Evolutionary conservation across 2,113 vertebrate species (phyloP).

Genomic region (Sisor rabdophorus): DNA sequence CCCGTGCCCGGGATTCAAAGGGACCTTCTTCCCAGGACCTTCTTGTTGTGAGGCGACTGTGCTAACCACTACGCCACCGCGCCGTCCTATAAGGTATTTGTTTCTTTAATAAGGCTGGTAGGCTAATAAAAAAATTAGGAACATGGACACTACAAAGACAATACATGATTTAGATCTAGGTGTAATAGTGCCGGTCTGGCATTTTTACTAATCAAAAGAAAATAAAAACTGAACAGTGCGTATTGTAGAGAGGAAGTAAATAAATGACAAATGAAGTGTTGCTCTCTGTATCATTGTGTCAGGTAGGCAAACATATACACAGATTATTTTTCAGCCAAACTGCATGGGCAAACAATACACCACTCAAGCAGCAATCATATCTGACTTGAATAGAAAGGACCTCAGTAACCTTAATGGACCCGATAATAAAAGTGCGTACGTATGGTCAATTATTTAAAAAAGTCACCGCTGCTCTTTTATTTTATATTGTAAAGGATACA

Average conservation of each 20-base stretch:
- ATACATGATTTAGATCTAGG: constrained; percentile 65
- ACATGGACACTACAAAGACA: constrained; percentile 46
- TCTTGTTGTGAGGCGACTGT: too few species aligned
- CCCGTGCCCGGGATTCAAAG: too few species aligned
- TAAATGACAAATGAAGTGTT: not conserved
- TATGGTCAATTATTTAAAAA: constrained; percentile 31
- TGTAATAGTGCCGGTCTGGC: constrained; percentile 57
- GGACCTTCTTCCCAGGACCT: too few species aligned
- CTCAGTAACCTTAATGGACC: constrained; percentile 22
- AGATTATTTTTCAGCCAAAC: constrained; percentile 12
- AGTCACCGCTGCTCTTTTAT: constrained; percentile 1
- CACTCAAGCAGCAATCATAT: not conserved
- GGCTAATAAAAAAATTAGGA: constrained; percentile 52
- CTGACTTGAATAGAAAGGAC: constrained; percentile 2
- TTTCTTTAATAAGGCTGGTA: constrained; percentile 62
- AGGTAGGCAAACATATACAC: constrained; percentile 10
- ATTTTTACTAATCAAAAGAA: constrained; percentile 43
- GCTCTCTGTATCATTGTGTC: not conserved
- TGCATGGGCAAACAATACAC: constrained; percentile 8
- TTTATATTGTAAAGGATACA: constrained; percentile 22
- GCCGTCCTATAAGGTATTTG: constrained; percentile 65
- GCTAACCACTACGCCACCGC: too few species aligned
- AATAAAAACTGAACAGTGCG: constrained; percentile 39
- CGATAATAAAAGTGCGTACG: constrained; percentile 1
- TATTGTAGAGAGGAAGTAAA: constrained; percentile 13